Evolutionary conservation across 2,797 vertebrate species (phyloP).

Genomic region (Syncerus caffer): DNA sequence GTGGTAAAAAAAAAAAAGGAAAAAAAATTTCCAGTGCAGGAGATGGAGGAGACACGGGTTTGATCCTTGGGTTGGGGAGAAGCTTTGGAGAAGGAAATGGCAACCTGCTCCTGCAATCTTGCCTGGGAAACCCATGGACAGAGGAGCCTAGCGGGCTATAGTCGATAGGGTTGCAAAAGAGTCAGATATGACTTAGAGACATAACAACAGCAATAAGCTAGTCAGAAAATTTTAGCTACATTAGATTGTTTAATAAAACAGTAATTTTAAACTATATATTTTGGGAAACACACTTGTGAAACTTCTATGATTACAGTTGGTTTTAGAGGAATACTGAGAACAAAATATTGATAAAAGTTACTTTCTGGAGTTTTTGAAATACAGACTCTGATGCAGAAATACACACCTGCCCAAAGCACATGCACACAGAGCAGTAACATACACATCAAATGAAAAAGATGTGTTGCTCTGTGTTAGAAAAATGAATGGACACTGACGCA

Average conservation of each 20-base stretch:
- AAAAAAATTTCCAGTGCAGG: not conserved
- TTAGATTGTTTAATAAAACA: slow-evolving; percentile 67
- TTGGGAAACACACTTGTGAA: slow-evolving; percentile 47
- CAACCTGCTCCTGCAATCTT: not conserved
- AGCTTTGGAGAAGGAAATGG: not conserved
- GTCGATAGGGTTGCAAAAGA: not conserved
- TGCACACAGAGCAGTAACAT: not conserved
- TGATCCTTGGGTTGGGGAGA: not conserved
- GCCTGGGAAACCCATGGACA: not conserved
- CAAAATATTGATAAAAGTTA: slow-evolving; percentile 51
- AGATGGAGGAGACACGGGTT: not conserved
- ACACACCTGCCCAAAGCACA: not conserved
- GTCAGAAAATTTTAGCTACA: slow-evolving; percentile 56
- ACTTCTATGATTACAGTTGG: not conserved
- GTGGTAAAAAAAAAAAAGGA: not conserved
- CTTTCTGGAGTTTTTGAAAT: not conserved
- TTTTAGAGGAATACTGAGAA: slow-evolving; percentile 52
- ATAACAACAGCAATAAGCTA: not conserved
- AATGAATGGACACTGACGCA: not conserved
- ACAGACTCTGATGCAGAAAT: not conserved
- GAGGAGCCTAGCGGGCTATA: not conserved
- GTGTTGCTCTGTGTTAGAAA: not conserved
- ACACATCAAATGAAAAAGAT: not conserved
- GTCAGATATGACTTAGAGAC: not conserved
- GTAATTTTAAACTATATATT: slow-evolving; percentile 62